A percentile compares a stretch with the other conserved stretches of the same genome.
Evolutionary conservation across 23 tunicate species (phyloP).

Genomic region (Halocynthia aurantium): DNA sequence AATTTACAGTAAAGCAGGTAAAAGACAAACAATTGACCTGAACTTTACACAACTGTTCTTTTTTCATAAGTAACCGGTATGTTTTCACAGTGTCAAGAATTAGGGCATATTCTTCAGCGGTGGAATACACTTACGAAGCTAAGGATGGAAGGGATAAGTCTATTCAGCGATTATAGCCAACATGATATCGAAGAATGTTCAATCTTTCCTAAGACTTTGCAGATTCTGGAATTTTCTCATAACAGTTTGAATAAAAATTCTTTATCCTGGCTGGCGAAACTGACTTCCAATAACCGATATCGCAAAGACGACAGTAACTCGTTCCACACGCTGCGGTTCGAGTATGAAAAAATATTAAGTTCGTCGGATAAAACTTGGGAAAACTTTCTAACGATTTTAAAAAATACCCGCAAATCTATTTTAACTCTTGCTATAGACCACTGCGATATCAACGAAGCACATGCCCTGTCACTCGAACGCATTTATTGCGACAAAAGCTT

Average conservation of each 20-base stretch:
- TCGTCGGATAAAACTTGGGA: background rate
- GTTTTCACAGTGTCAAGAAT: background rate
- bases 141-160: constrained; percentile 21
- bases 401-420: background rate
- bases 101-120: background rate
- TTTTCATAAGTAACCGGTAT: background rate
- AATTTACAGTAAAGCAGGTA: constrained; percentile 22
- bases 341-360: constrained; percentile 9
- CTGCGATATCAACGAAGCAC: constrained; percentile 19
- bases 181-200: background rate
- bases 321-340: constrained; percentile 20
- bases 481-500: background rate
- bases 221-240: constrained; percentile 25
- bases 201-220: constrained; percentile 4
- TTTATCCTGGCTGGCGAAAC: constrained; percentile 13
- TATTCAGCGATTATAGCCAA: constrained; percentile 1
- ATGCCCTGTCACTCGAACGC: background rate
- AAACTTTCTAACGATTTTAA: constrained; percentile 1
- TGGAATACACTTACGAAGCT: constrained; percentile 26
- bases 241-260: constrained; percentile 21
- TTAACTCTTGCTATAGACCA: constrained; percentile 22
- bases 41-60: background rate
- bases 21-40: background rate
- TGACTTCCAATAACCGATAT: background rate
- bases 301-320: background rate